phyloP scores from a whole-genome alignment of 2,113 vertebrate genomes.

The Phrynocephalus versicolor region DNA sequence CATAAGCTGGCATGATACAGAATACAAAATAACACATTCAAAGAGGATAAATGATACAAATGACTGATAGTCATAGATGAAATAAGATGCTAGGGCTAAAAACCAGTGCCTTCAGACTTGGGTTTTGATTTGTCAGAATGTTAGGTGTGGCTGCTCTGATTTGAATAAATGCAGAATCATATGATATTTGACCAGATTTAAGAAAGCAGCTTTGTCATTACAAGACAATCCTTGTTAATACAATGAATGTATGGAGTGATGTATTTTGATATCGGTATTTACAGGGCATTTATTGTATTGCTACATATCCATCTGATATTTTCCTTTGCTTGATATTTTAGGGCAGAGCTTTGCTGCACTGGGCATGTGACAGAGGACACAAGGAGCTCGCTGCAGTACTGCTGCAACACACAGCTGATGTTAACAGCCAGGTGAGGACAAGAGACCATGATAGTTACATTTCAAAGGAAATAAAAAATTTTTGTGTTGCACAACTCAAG shows the following conservation, averaged over 20 bases:
- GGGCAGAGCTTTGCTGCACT: constrained; percentile 92
- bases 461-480: background rate
- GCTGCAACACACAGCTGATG: constrained; percentile 85
- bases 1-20: too few species aligned
- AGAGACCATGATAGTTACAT: background rate
- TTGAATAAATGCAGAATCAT: background rate
- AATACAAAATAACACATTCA: background rate
- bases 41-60: background rate
- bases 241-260: background rate
- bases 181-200: background rate
- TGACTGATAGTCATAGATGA: background rate
- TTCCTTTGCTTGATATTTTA: constrained; percentile 64
- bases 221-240: background rate
- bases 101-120: background rate
- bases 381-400: constrained; percentile 91
- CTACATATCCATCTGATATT: background rate
- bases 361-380: constrained; percentile 96
- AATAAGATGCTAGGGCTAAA: background rate
- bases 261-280: too few species aligned
- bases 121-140: background rate
- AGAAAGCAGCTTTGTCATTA: background rate
- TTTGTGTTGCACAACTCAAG: background rate
- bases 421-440: constrained; percentile 91
- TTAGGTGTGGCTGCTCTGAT: too few species aligned
- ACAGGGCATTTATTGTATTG: background rate